Evolutionary conservation across 2,797 vertebrate genomes (phyloP).

Genomic region (Gorsachius magnificus): DNA sequence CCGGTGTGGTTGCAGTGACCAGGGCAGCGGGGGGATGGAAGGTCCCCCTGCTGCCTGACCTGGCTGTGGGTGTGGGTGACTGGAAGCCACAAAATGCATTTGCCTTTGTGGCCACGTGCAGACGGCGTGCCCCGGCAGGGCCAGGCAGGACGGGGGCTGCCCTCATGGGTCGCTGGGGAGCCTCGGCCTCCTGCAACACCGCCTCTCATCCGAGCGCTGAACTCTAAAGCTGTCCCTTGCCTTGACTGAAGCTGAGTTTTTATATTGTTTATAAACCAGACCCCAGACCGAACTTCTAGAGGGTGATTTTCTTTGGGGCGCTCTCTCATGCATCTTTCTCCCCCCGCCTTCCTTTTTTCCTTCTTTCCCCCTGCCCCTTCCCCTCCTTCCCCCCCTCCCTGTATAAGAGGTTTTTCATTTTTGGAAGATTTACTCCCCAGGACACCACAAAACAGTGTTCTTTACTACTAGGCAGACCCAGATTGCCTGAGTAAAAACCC

Average conservation of each 20-base stretch:
- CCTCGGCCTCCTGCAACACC: neutral
- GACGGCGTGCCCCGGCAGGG: too few relatives aligned
- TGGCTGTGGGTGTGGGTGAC: neutral
- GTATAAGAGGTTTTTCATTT: neutral
- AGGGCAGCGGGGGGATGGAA: neutral
- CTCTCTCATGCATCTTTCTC: neutral
- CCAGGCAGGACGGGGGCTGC: neutral
- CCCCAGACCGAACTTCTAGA: neutral
- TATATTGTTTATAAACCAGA: neutral
- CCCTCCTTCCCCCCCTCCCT: neutral
- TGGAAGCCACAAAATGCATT: neutral
- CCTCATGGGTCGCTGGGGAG: neutral
- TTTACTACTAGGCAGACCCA: neutral
- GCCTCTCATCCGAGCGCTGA: neutral
- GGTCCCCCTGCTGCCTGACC: accelerated
- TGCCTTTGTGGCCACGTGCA: too few relatives aligned
- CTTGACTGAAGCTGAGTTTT: neutral
- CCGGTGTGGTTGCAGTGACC: neutral
- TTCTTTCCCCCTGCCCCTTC: too few relatives aligned
- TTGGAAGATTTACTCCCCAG: neutral
- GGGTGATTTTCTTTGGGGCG: neutral
- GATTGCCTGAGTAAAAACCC: neutral
- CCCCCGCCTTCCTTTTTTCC: neutral
- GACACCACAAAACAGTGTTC: neutral
- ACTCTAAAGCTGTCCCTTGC: neutral